A percentile compares a stretch with the other conserved stretches of the same genome.
Evolutionary conservation across 1,140 invertebrate species (phyloP).

Genomic region (Prorops nasuta): DNA sequence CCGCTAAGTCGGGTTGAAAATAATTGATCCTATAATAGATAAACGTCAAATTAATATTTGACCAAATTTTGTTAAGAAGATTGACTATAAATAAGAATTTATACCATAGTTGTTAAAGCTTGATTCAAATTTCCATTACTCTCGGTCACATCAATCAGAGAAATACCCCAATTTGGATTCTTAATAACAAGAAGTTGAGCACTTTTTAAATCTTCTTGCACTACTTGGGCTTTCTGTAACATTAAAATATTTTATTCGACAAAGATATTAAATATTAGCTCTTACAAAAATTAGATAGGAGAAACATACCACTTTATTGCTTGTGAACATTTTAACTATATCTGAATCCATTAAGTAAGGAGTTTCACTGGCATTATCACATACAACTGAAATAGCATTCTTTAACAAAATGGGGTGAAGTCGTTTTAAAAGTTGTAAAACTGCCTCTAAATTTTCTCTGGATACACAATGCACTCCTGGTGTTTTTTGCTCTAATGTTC

Average conservation of each 20-base stretch:
- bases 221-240: slow-evolving; percentile 48
- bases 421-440: slow-evolving; percentile 61
- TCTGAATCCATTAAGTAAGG: slow-evolving; percentile 62
- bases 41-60: slow-evolving; percentile 1
- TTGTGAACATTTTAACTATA: slow-evolving; percentile 46
- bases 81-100: too few relatives aligned
- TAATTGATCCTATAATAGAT: slow-evolving; percentile 47
- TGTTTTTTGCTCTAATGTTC: slow-evolving; percentile 45
- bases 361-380: slow-evolving; percentile 54
- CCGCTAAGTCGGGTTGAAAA: slow-evolving; percentile 21
- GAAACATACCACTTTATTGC: slow-evolving; percentile 37
- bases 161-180: slow-evolving; percentile 70
- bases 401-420: slow-evolving; percentile 61
- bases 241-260: slow-evolving; percentile 15
- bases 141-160: slow-evolving; percentile 56
- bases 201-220: slow-evolving; percentile 63
- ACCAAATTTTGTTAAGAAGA: slow-evolving; percentile 15
- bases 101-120: slow-evolving; percentile 46
- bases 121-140: slow-evolving; percentile 35
- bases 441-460: slow-evolving; percentile 59
- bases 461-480: slow-evolving; percentile 63
- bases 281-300: slow-evolving; percentile 4
- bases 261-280: not conserved
- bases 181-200: slow-evolving; percentile 67
- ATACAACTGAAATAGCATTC: slow-evolving; percentile 60